These are phyloP conservation scores for Barnardius zonarius DNA, from an alignment of 2,113 vertebrate genomes.

Conservation along the genomic window DNA sequence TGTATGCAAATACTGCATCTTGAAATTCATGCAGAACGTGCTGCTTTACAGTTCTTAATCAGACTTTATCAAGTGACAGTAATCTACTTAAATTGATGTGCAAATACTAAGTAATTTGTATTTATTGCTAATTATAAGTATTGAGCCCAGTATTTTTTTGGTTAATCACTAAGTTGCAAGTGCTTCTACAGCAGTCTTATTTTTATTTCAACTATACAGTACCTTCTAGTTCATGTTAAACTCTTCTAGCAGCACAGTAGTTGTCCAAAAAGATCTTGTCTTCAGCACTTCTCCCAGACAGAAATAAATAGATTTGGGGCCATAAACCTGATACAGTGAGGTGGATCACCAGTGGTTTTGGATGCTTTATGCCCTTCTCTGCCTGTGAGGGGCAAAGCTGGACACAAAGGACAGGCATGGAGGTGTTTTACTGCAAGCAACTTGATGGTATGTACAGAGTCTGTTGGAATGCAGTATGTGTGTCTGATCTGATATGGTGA, in stretches of 20 bases:
- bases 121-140: conserved; percentile 55
- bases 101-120: conserved; percentile 27
- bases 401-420: rapidly evolving
- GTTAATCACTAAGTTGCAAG: conserved; percentile 29
- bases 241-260: neutral
- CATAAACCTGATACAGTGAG: neutral
- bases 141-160: conserved; percentile 23
- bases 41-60: conserved; percentile 3
- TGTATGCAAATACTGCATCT: neutral
- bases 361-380: neutral
- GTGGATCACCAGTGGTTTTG: neutral
- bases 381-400: neutral
- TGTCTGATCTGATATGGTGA: neutral
- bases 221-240: neutral
- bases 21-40: neutral
- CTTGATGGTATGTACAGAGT: neutral
- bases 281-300: neutral
- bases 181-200: neutral
- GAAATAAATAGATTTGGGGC: neutral
- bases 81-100: neutral
- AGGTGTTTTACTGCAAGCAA: neutral
- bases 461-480: rapidly evolving
- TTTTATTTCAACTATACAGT: conserved; percentile 33
- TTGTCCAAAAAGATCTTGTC: neutral
- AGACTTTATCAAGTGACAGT: neutral